Percentiles rank a stretch among this genome's conserved stretches.
phyloP scores from a whole-genome alignment of 2,888 invertebrate genomes.

The Drosophila rubida region DNA sequence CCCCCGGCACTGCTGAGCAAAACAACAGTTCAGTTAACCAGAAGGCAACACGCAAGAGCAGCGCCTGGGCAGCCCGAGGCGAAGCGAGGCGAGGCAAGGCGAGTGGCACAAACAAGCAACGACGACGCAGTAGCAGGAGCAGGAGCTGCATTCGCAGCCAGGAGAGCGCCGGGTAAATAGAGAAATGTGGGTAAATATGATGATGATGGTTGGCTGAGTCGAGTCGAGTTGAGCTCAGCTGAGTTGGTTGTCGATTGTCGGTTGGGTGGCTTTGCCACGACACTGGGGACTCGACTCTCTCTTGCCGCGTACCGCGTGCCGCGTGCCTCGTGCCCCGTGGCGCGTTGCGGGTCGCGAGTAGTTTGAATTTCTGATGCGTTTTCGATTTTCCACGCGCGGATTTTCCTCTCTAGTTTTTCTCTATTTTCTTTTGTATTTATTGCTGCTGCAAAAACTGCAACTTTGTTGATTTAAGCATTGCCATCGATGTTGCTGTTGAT shows the following conservation, averaged over 20 bases:
- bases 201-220: constrained; percentile 10
- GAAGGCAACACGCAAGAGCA: constrained; percentile 75
- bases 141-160: constrained; percentile 39
- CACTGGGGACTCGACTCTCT: constrained; percentile 27
- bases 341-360: background rate
- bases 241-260: constrained; percentile 10
- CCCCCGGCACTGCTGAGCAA: constrained; percentile 22
- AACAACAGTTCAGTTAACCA: constrained; percentile 72
- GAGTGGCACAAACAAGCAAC: constrained; percentile 43
- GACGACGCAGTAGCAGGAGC: background rate
- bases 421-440: constrained; percentile 62
- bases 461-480: constrained; percentile 70
- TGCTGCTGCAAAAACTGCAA: constrained; percentile 59
- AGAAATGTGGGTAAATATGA: constrained; percentile 58
- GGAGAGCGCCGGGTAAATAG: constrained; percentile 58
- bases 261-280: constrained; percentile 18
- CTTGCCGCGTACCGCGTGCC: background rate
- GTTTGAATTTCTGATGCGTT: constrained; percentile 75
- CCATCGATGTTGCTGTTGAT: constrained; percentile 12
- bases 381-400: constrained; percentile 64
- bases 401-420: constrained; percentile 22
- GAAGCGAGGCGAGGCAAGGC: constrained; percentile 42
- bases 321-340: background rate
- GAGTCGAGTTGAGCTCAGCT: constrained; percentile 7
- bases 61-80: constrained; percentile 52